These are phyloP conservation scores for Isotomurus palustris DNA, from an alignment of 2,888 invertebrate genomes.

Conservation along the genomic window DNA sequence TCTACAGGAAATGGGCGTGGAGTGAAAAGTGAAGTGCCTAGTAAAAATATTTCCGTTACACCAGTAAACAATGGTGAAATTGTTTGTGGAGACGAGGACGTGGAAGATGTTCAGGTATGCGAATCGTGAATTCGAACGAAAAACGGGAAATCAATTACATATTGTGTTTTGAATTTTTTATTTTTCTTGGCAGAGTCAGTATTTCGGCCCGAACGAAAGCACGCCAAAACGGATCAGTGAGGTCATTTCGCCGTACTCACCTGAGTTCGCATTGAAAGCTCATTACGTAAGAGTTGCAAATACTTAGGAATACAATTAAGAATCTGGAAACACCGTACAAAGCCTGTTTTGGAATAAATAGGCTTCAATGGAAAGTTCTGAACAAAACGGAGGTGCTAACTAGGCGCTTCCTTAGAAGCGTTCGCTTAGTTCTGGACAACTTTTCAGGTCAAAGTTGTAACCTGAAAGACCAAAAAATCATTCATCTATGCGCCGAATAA, in stretches of 20 bases:
- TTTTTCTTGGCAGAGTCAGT: slow-evolving; percentile 27
- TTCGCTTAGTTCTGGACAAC: too few relatives aligned
- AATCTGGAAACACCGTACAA: not conserved
- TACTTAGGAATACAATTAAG: not conserved
- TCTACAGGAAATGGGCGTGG: not conserved
- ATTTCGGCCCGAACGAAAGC: slow-evolving; percentile 33
- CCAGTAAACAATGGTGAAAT: slow-evolving; percentile 52
- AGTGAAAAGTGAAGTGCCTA: not conserved
- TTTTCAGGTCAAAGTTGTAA: too few relatives aligned
- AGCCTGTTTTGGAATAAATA: slow-evolving; percentile 1
- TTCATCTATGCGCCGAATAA: too few relatives aligned
- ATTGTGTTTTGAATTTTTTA: slow-evolving; percentile 3
- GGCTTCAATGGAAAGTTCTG: too few relatives aligned
- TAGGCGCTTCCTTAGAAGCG: too few relatives aligned
- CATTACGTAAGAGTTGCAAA: not conserved
- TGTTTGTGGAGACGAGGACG: slow-evolving; percentile 53
- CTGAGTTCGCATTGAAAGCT: not conserved
- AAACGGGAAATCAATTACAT: not conserved
- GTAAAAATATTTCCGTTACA: slow-evolving; percentile 44
- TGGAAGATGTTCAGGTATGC: slow-evolving; percentile 48
- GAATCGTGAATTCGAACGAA: not conserved
- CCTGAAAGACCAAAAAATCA: too few relatives aligned
- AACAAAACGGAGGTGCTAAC: too few relatives aligned
- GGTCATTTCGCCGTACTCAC: not conserved
- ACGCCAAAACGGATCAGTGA: not conserved